Conservation (phyloP, 92 coral and sea anemone species). For the Ricordea florida region DNA sequence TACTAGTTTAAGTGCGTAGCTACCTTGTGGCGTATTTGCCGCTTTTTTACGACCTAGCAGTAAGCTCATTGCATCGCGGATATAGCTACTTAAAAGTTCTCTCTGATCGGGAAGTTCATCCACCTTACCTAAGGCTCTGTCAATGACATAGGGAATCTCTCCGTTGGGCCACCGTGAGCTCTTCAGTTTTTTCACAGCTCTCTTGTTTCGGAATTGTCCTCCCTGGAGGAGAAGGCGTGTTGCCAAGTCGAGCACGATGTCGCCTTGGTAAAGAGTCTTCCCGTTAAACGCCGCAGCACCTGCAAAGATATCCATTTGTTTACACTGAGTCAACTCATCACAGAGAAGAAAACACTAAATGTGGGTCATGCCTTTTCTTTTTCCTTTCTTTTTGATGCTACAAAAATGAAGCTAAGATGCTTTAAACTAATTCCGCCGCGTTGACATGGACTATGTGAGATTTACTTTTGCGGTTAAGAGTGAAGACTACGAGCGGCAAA, state of each 20-base stretch:
- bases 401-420: conserved; percentile 9
- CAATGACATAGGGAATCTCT: conserved; percentile 80
- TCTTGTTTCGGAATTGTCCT: conserved; percentile 58
- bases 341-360: too few species aligned
- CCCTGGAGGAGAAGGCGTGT: conserved; percentile 67
- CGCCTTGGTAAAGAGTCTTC: conserved; percentile 89
- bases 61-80: background rate
- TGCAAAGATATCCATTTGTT: conserved; percentile 49
- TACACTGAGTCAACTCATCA: too few species aligned
- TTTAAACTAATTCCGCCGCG: background rate
- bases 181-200: conserved; percentile 83
- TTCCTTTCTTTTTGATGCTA: too few species aligned
- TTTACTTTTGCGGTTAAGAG: conserved; percentile 30
- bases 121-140: conserved; percentile 81
- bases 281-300: conserved; percentile 63
- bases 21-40: too few species aligned
- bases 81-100: background rate
- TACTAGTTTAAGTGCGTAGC: conserved; percentile 12
- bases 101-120: background rate
- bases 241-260: conserved; percentile 79
- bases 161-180: conserved; percentile 92
- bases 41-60: background rate
- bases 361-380: too few species aligned
- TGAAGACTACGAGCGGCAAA: conserved; percentile 30
- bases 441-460: conserved; percentile 24